Evolutionary conservation across 2,113 vertebrate genomes (phyloP).

Genomic region (Mola mola): DNA sequence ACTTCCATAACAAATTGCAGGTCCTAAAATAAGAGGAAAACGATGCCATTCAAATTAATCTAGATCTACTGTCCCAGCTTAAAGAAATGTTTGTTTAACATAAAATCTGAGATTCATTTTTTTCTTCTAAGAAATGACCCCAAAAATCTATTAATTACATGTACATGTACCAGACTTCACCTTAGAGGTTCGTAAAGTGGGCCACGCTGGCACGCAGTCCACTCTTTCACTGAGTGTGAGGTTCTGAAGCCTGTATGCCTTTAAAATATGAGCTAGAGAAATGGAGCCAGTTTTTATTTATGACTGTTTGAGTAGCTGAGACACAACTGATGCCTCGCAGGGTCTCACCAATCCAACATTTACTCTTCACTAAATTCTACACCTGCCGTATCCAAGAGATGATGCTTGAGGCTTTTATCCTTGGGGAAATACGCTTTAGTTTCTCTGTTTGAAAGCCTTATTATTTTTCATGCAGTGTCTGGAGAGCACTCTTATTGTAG

Average conservation of each 20-base stretch:
- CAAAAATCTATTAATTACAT: too few relatives aligned
- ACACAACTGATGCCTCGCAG: slow-evolving; percentile 7
- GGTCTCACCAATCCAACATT: slow-evolving; percentile 2
- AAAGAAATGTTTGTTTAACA: too few relatives aligned
- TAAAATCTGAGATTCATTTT: too few relatives aligned
- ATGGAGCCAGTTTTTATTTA: neutral
- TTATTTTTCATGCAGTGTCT: slow-evolving; percentile 1
- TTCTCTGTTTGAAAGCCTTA: too few relatives aligned
- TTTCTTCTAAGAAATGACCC: too few relatives aligned
- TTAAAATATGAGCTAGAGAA: neutral
- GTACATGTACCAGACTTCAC: too few relatives aligned
- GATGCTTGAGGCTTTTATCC: neutral
- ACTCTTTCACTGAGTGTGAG: slow-evolving; percentile 1
- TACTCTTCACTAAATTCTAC: neutral
- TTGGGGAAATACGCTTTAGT: neutral
- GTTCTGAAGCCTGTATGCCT: neutral
- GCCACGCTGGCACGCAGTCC: too few relatives aligned
- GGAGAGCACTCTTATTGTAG: neutral
- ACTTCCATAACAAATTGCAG: too few relatives aligned
- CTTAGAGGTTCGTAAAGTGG: too few relatives aligned
- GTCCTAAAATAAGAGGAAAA: too few relatives aligned
- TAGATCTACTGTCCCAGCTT: too few relatives aligned
- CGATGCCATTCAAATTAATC: too few relatives aligned
- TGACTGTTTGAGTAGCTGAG: neutral
- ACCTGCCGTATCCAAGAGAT: neutral